Base-by-base conservation (phyloP, 2,113 vertebrate genomes). In the Dolichallabes microphthalmus region DNA sequence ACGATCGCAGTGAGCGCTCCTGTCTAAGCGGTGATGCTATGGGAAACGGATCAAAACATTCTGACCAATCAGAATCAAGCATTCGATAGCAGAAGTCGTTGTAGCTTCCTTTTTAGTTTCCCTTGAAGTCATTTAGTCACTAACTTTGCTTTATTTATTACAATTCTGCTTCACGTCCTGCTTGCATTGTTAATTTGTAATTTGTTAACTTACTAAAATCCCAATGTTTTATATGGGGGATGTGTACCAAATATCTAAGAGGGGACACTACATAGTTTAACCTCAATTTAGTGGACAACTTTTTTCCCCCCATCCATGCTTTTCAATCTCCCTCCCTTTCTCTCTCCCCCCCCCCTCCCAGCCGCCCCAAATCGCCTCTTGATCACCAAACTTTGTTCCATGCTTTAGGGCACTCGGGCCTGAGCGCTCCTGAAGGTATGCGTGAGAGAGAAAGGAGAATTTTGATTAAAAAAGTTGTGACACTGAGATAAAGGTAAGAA, bases 321-420 rank as follows among this genome's bases (percentile, higher is more conserved):
- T 86, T 86, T 87, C 87, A 80, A 50, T 73, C 69, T 58, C 64
- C 84, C 60, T 73, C 83, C 61, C 86, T 64, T 78, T 78, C 58
- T 58, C 64, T 87, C 89, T 87, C 85, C 86, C 83, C 89, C 88
- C 90, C 53, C 87, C 86, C 87, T 30, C 87, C 86, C 87, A n/a
- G 30, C 89, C 91, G n/a, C n/a, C n/a, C 32, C 32, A 35, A 1
- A 89, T 90, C 91, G 91, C 92, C 93, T 91, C 86, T 86, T 92
- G 92, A 93, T 92, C 92, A 92, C 87, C 89, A 91, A 93, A 94
- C 93, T 94, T 95, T 93, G 92, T 93, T 92, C 52, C 57, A 83
- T 81, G 75, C 85, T 87, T 57, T 74, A 45, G 52, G 64, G 85
- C 73, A 63, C 17, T 92, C 89, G 91, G 91, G 92, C 91, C 93